Base-by-base conservation (phyloP, 2,113 vertebrate species). In the Planiliza haematocheilus region DNA sequence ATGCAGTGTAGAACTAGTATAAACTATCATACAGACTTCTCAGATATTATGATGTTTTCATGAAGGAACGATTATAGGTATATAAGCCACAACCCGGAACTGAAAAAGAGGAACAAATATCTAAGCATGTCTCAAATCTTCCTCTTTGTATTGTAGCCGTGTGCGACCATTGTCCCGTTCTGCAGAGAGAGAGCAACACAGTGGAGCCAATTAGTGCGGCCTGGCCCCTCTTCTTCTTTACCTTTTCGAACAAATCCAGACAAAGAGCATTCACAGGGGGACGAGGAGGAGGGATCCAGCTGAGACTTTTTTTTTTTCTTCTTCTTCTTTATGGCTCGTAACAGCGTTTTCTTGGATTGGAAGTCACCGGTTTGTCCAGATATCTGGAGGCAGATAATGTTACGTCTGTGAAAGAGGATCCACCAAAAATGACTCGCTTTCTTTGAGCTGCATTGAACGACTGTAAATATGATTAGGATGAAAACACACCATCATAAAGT, bases 181-280 rank as follows among this genome's bases (percentile, higher is more conserved):
- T 53, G 37, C 60, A 46, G 41, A 50, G 20, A n/a, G n/a, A 73
- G 37, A 69, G 70, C 11, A 14, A 66, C 76, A 62, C 4, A 21
- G 50, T 20, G 7, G 56, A 74, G 56, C 42, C 59, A 62, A 76
- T 76, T 79, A 76, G 48, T n/a, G 48, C 3, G 43, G 14, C 63
- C 43, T 9, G 64, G 24, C 45, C 49, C n/a, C 68, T 74, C 72
- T 41, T 63, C 42, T 55, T 51, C 49, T 45, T 59, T 72, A 70
- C 69, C n/a, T 78, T 82, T 60, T 63, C 37, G 66, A 70, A 81
- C 41, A 41, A 64, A 68, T 42, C 69, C 48, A 82, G 34, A 79
- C 82, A 55, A 70, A 77, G 65, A 74, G 36, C 41, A 59, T 77
- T 74, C 34, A 59, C 70, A 58, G 53, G 58, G 63, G 18, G 49